Percentiles rank a stretch among this genome's conserved stretches.
Conservation (phyloP, 2,888 invertebrate genomes). For the Watsonalla cultraria region DNA sequence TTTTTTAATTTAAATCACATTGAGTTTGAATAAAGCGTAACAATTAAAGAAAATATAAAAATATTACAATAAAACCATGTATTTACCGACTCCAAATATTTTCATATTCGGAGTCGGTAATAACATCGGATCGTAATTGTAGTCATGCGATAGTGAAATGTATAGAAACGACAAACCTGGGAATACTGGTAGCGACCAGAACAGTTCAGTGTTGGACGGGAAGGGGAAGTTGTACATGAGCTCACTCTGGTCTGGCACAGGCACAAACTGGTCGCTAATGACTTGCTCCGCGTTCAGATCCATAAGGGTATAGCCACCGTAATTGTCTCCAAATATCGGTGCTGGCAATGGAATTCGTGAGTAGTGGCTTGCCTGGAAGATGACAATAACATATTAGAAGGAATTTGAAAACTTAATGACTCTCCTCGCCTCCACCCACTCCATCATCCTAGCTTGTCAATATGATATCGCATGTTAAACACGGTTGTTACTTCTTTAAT, state of each 20-base stretch:
- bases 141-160: not conserved
- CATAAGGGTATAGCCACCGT: constrained; percentile 61
- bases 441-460: no score
- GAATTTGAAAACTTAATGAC: no score
- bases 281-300: constrained; percentile 50
- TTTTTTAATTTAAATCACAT: not conserved
- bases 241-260: constrained; percentile 58
- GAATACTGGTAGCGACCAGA: constrained; percentile 66
- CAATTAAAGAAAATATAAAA: no score
- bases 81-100: no score
- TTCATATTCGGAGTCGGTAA: not conserved
- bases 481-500: no score
- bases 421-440: no score
- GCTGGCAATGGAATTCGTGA: constrained; percentile 53
- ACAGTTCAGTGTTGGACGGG: constrained; percentile 48
- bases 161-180: constrained; percentile 41
- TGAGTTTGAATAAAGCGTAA: no score
- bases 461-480: no score
- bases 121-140: not conserved
- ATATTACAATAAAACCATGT: no score
- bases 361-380: constrained; percentile 49
- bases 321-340: constrained; percentile 56
- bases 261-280: constrained; percentile 53
- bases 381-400: not conserved
- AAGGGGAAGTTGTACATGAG: constrained; percentile 55